Conservation (phyloP, 2,113 vertebrate genomes). For the Myanophis thanlyinensis region DNA sequence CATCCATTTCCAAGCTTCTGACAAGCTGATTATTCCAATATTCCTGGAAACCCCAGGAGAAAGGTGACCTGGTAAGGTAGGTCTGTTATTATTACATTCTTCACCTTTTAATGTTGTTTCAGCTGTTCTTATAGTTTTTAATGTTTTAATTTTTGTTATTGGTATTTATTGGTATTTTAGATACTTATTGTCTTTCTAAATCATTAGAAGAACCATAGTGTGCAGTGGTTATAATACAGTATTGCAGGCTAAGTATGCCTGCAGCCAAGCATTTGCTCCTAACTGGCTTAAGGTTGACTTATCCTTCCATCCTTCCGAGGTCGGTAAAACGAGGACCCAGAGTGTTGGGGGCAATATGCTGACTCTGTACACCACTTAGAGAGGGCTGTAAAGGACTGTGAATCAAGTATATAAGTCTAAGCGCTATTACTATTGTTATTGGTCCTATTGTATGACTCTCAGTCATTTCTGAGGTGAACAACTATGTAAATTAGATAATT, state of each 20-base stretch:
- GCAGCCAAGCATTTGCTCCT: not conserved
- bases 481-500: not conserved
- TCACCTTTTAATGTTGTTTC: not conserved
- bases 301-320: not conserved
- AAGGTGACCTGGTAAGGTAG: not conserved
- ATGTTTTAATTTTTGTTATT: not conserved
- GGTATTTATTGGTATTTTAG: not conserved
- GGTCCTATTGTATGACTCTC: too few relatives aligned
- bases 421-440: not conserved
- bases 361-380: not conserved
- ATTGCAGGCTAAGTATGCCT: not conserved
- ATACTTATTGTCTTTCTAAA: not conserved
- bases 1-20: not conserved
- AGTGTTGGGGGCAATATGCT: not conserved
- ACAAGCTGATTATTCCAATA: not conserved
- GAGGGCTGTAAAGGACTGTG: not conserved
- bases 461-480: not conserved
- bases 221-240: not conserved
- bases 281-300: not conserved
- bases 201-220: not conserved
- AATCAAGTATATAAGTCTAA: not conserved
- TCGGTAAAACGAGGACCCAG: not conserved
- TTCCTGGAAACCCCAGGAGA: not conserved
- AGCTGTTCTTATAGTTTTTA: not conserved
- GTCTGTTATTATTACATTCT: not conserved